Evolutionary conservation across 2,113 vertebrate species (phyloP).

Genomic region (Tauraco erythrolophus): DNA sequence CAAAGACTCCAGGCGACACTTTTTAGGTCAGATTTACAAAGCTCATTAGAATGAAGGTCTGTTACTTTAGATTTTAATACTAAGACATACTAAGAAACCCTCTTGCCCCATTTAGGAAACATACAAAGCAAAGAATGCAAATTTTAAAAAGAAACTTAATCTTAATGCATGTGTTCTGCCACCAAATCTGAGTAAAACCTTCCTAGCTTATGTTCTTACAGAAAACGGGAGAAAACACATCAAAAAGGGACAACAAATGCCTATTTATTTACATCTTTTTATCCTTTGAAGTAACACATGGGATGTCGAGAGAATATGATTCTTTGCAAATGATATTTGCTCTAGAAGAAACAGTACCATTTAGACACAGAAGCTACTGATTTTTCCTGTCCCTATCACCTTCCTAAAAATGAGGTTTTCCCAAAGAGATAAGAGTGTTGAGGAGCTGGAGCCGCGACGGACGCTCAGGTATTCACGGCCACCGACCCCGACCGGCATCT

Average conservation of each 20-base stretch:
- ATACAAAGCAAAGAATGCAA: slow-evolving; percentile 71
- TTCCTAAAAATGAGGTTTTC: neutral
- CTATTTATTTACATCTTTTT: slow-evolving; percentile 47
- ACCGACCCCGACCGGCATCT: neutral
- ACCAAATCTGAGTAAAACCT: slow-evolving; percentile 73
- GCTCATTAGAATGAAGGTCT: slow-evolving; percentile 74
- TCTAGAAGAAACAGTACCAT: neutral
- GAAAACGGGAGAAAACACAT: slow-evolving; percentile 18
- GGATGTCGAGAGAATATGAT: neutral
- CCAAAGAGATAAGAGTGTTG: neutral
- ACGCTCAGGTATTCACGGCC: accelerated
- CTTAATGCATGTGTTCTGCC: slow-evolving; percentile 71
- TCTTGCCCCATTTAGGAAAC: slow-evolving; percentile 77
- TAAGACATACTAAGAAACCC: slow-evolving; percentile 75
- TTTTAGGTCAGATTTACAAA: slow-evolving; percentile 76
- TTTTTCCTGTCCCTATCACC: neutral
- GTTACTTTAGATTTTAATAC: slow-evolving; percentile 75
- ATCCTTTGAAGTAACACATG: neutral
- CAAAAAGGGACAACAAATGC: slow-evolving; percentile 46
- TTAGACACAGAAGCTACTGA: neutral
- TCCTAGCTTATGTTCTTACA: slow-evolving; percentile 73
- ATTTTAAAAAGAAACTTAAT: slow-evolving; percentile 74
- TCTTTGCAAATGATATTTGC: neutral
- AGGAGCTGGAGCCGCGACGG: neutral
- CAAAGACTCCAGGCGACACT: slow-evolving; percentile 72